Evolutionary conservation across 1,140 invertebrate genomes (phyloP).

Genomic region (Anoplolepis gracilipes): DNA sequence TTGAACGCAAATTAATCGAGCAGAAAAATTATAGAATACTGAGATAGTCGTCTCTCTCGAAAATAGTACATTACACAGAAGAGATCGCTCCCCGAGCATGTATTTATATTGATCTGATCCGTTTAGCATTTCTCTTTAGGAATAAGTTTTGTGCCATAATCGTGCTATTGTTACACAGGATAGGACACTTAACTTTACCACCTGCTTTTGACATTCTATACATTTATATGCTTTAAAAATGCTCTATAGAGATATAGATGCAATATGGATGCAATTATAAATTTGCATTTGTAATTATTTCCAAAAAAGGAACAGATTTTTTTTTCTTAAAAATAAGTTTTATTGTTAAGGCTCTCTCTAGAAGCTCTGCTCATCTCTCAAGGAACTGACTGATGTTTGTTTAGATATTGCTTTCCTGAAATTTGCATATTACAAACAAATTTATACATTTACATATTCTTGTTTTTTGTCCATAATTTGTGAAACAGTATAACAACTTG

Average conservation of each 20-base stretch:
- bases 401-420: not conserved
- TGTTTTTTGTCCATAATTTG: not conserved
- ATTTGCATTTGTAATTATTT: not conserved
- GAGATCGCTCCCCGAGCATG: constrained; percentile 55
- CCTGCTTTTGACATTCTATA: constrained; percentile 1
- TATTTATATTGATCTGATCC: constrained; percentile 65
- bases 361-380: not conserved
- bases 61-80: constrained; percentile 54
- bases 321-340: no score
- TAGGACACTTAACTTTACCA: constrained; percentile 53
- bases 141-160: constrained; percentile 69
- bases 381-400: not conserved
- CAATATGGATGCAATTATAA: not conserved
- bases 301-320: no score
- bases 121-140: constrained; percentile 59
- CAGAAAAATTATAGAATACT: constrained; percentile 55
- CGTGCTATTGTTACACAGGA: constrained; percentile 51
- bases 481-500: not conserved
- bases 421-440: no score
- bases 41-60: constrained; percentile 66
- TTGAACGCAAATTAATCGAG: constrained; percentile 49
- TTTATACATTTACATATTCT: not conserved
- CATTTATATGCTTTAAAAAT: not conserved
- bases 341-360: not conserved
- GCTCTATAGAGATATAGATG: not conserved